Percentiles rank a stretch among this genome's conserved stretches.
phyloP scores from a whole-genome alignment of 2,797 vertebrate genomes.

The Oryzias sinensis region DNA sequence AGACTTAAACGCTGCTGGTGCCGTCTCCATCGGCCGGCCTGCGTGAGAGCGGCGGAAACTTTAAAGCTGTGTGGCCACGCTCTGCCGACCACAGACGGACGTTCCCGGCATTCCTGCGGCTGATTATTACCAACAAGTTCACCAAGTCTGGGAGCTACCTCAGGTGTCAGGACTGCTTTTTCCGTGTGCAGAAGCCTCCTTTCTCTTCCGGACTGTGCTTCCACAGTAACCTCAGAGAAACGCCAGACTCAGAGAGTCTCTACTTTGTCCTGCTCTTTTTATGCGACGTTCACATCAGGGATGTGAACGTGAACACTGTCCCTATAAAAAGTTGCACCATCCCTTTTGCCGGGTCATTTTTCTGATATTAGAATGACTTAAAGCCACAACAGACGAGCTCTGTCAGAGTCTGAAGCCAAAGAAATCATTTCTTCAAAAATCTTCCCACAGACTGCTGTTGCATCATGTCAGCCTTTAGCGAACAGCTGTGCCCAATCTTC shows the following conservation, averaged over 20 bases:
- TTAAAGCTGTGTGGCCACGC: conserved; percentile 48
- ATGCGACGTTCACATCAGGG: too few species aligned
- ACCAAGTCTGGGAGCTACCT: conserved; percentile 48
- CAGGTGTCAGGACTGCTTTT: conserved; percentile 44
- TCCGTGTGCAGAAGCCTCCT: conserved; percentile 20
- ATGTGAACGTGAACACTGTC: too few species aligned
- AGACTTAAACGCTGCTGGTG: conserved; percentile 34
- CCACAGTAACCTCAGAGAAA: neutral
- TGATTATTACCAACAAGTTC: conserved; percentile 74
- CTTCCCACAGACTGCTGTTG: conserved; percentile 56
- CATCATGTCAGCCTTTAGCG: conserved; percentile 35
- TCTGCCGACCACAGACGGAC: conserved; percentile 60
- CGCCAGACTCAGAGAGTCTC: conserved; percentile 10
- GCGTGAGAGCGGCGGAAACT: conserved; percentile 46
- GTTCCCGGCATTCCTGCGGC: conserved; percentile 73
- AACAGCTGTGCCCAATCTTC: too few species aligned
- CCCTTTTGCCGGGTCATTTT: too few species aligned
- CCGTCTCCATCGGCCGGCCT: conserved; percentile 23
- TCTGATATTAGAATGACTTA: too few species aligned
- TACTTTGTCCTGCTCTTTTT: neutral
- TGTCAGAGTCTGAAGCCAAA: too few species aligned
- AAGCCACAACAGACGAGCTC: too few species aligned
- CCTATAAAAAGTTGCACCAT: too few species aligned
- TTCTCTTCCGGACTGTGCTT: neutral
- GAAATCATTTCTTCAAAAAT: conserved; percentile 30